phyloP scores from a whole-genome alignment of 2,797 vertebrate genomes.

The Lepilemur ruficaudatus region DNA sequence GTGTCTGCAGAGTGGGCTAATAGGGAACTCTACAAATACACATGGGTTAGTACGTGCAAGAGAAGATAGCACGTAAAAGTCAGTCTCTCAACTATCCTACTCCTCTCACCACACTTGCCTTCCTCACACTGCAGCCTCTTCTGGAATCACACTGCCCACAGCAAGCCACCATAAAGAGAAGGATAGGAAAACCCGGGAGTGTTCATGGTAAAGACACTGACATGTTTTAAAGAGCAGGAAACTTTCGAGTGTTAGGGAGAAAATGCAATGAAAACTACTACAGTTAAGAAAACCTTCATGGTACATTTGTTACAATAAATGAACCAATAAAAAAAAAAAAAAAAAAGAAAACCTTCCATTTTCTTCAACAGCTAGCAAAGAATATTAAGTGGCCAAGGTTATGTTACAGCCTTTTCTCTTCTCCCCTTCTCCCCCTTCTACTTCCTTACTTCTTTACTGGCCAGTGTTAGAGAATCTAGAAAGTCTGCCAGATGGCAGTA shows the following conservation, averaged over 20 bases:
- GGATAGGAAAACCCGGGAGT: not conserved
- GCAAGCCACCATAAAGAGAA: not conserved
- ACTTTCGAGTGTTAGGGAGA: not conserved
- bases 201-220: not conserved
- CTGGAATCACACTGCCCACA: not conserved
- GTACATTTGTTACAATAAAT: no score
- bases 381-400: not conserved
- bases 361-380: not conserved
- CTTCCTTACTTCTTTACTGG: not conserved
- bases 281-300: not conserved
- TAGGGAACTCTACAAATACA: not conserved
- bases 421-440: not conserved
- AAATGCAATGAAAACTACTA: not conserved
- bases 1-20: not conserved
- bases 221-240: not conserved
- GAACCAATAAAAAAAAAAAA: no score
- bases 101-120: not conserved
- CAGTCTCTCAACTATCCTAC: not conserved
- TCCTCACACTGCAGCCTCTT: not conserved
- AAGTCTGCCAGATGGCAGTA: not conserved
- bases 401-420: not conserved
- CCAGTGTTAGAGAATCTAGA: not conserved
- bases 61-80: not conserved
- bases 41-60: not conserved
- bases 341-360: not conserved